phyloP scores from a whole-genome alignment of 1,140 invertebrate species.

The Prorops nasuta region DNA sequence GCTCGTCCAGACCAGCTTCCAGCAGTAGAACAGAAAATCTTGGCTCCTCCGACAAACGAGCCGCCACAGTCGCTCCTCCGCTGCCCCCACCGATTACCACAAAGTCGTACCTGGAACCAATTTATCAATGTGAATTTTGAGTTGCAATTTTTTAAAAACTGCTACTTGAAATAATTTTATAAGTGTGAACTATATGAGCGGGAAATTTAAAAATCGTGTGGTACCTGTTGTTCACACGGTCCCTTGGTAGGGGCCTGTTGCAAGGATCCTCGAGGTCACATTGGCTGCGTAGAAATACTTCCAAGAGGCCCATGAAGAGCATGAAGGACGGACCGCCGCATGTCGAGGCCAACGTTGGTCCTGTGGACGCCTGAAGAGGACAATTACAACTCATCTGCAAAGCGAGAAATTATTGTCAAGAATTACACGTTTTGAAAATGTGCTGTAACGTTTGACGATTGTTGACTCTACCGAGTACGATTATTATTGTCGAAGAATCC shows the following conservation, averaged over 20 bases:
- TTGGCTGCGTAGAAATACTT: constrained; percentile 78
- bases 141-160: too few relatives aligned
- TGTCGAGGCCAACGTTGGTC: constrained; percentile 75
- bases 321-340: constrained; percentile 80
- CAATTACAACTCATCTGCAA: constrained; percentile 70
- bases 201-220: too few relatives aligned
- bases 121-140: not conserved
- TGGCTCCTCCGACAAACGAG: constrained; percentile 75
- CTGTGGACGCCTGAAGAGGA: constrained; percentile 68
- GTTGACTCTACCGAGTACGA: too few relatives aligned
- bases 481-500: constrained; percentile 12
- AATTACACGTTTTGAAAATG: too few relatives aligned
- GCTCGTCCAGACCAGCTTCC: constrained; percentile 80
- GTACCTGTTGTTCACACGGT: constrained; percentile 43
- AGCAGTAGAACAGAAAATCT: constrained; percentile 77
- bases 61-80: constrained; percentile 78
- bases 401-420: constrained; percentile 2
- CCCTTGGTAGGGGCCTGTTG: constrained; percentile 59
- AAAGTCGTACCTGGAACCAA: constrained; percentile 71
- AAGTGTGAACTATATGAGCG: not conserved
- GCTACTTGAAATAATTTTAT: not conserved
- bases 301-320: constrained; percentile 83
- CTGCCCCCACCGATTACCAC: constrained; percentile 87
- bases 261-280: constrained; percentile 84
- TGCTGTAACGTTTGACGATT: too few relatives aligned